These are phyloP conservation scores for Procavia capensis DNA, from an alignment of 2,113 vertebrate genomes.

Conservation along the genomic window DNA sequence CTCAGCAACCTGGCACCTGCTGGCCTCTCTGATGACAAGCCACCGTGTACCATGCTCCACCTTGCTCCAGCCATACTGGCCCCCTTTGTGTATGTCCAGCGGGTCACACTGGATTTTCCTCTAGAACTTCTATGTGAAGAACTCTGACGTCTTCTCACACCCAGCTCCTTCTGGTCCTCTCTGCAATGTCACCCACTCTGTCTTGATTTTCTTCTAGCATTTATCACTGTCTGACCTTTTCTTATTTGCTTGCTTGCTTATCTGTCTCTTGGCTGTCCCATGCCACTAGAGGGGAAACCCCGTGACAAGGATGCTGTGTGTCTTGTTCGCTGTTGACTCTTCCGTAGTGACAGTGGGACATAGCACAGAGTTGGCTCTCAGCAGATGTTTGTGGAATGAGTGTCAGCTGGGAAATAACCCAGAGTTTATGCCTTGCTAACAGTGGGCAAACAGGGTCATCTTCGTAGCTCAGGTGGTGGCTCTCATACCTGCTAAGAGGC, in stretches of 20 bases:
- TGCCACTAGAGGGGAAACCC: not conserved
- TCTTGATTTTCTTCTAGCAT: not conserved
- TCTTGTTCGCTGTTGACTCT: not conserved
- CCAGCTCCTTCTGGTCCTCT: not conserved
- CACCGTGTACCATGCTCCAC: not conserved
- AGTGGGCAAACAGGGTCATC: not conserved
- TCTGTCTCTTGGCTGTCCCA: not conserved
- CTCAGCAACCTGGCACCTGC: not conserved
- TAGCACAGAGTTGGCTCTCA: not conserved
- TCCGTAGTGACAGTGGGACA: too few species aligned
- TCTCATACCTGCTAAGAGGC: too few species aligned
- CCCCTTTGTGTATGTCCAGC: not conserved
- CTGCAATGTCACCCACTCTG: accelerated
- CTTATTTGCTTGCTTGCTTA: not conserved
- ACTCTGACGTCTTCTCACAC: not conserved
- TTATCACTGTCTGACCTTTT: accelerated
- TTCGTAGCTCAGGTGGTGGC: not conserved
- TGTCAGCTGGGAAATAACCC: not conserved
- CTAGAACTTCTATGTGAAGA: not conserved
- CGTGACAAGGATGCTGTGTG: too few species aligned
- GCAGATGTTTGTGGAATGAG: too few species aligned
- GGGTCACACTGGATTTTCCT: not conserved
- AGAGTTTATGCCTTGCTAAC: not conserved
- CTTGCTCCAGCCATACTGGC: not conserved
- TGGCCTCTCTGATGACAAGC: not conserved